Evolutionary conservation across 2,113 vertebrate species (phyloP), one percentile per base, ranked within the genome.

Genomic region (Phrynosoma blainvillii): DNA sequence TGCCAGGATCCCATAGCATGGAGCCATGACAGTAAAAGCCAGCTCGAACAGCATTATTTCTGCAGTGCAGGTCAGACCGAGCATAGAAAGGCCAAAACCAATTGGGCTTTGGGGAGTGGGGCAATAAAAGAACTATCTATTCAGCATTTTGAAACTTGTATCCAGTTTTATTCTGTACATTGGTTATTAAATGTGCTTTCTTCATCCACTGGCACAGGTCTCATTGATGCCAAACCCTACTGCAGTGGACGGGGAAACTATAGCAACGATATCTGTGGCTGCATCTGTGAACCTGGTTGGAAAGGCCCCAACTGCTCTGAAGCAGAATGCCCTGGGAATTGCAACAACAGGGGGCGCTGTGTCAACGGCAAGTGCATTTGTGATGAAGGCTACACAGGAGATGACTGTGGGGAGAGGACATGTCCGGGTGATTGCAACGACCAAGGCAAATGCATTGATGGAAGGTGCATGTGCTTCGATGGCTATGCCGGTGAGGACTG

Each of bases 201-300:
- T 85, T 81, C 62, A 16, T 10, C 88, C 0, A 0, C 66, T 87
- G 80, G 4, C 52, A 11, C 90, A 99, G 99, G 98, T 92, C 97
- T 95, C 79, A 89, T 99, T 84, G 97, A 98, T 88, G 97, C 97
- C 71, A 97, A 97, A 2, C 98, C 99, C 0, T 99, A 97, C 86
- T 99, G 99, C 96, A 98, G 96, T 0, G 98, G 98, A 27, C 97
- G 88, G 0, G 99, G 99, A 5, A 99, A 99, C 95, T 99, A 98
- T 96, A 99, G 98, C 93, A 86, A 96, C 0, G 97, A 97, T 11
- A 93, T 96, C 70, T 97, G 97, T 0, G 96, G 97, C 77, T 98
- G 97, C 0, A 0, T 98, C 7, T 98, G 97, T 0, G 97, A 97
- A 52, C 92, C 94, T 0, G 97, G 97, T 70, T 98, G 97, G 97